These are phyloP conservation scores for Myiopsitta monachus DNA, from an alignment of 2,113 vertebrate genomes.

Conservation along the genomic window DNA sequence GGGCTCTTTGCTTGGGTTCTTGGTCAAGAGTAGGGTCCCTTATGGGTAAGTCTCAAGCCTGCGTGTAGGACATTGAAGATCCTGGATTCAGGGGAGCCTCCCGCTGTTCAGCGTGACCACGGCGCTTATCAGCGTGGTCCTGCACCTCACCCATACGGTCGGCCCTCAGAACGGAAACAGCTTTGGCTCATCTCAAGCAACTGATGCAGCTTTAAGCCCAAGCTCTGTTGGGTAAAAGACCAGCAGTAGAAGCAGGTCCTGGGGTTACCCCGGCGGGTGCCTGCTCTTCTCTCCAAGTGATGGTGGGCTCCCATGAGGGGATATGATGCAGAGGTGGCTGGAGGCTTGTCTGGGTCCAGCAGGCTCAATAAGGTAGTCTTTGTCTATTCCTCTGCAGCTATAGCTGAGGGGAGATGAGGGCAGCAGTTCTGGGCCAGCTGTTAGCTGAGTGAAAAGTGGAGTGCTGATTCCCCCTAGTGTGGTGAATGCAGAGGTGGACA, in stretches of 20 bases:
- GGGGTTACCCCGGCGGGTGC: neutral
- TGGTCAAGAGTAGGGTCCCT: neutral
- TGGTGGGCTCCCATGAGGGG: neutral
- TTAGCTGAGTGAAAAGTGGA: neutral
- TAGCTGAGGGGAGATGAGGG: neutral
- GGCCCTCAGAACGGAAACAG: fast-evolving
- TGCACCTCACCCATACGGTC: neutral
- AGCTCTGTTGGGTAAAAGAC: neutral
- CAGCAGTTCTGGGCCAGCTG: fast-evolving
- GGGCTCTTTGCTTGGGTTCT: neutral
- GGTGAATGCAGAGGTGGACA: neutral
- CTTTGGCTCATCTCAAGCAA: neutral
- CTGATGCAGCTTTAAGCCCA: fast-evolving
- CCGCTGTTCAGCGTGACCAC: neutral
- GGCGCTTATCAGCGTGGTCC: fast-evolving
- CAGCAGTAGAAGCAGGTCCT: fast-evolving
- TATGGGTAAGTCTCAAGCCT: neutral
- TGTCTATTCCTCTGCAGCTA: neutral
- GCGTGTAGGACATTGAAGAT: neutral
- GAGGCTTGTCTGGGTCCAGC: neutral
- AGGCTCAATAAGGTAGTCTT: neutral
- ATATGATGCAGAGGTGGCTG: neutral
- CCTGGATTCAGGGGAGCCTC: fast-evolving
- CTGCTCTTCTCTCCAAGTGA: fast-evolving
- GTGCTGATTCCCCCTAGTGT: conserved; percentile 70